These are phyloP conservation scores for Pristionchus exspectatus DNA, from an alignment of 2,888 invertebrate genomes.

Conservation along the genomic window DNA sequence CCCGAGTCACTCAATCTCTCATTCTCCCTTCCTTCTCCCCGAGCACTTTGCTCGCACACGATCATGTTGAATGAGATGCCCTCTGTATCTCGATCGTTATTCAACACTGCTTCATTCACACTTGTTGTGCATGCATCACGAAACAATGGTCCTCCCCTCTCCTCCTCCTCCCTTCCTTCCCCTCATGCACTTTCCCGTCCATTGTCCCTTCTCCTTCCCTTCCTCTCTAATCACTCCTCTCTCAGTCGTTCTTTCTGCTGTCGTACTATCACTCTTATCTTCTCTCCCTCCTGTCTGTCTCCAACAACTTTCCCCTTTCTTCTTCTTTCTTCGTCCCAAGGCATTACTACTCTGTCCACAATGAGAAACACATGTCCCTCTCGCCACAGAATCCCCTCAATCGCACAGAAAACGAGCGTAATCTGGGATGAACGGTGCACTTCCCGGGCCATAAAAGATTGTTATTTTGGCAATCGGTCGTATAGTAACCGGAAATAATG, in stretches of 20 bases:
- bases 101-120: too few species aligned
- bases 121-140: too few species aligned
- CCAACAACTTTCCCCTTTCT: not conserved
- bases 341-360: conserved; percentile 1
- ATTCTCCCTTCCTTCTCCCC: not conserved
- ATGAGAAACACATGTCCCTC: conserved; percentile 22
- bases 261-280: conserved; percentile 38
- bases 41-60: too few species aligned
- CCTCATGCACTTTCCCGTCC: conserved; percentile 26
- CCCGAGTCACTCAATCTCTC: not conserved
- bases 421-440: not conserved
- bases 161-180: conserved; percentile 4
- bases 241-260: conserved; percentile 24
- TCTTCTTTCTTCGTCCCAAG: not conserved
- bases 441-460: not conserved
- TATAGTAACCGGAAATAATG: not conserved
- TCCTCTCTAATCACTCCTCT: conserved; percentile 2
- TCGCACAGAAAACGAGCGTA: not conserved
- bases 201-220: conserved; percentile 28
- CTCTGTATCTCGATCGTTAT: too few species aligned
- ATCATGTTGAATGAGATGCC: too few species aligned
- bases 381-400: not conserved
- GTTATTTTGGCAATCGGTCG: not conserved
- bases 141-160: not conserved
- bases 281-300: conserved; percentile 8